phyloP scores from a whole-genome alignment of 35 echinoderm and acorn worm genomes.

The Ophioderma brevispina region DNA sequence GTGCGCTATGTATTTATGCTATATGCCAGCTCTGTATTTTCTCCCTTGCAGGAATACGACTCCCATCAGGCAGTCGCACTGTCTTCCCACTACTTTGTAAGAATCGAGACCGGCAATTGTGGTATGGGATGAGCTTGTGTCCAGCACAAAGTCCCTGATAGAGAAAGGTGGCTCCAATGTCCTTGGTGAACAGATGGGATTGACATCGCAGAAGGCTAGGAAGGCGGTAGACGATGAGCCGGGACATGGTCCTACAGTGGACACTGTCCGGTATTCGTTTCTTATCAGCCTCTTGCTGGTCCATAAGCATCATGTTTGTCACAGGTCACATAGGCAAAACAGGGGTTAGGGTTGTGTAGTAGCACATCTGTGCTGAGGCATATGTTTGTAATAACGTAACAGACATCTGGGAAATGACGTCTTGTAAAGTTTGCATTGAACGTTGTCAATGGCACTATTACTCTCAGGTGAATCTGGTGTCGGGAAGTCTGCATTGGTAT shows the following conservation, averaged over 20 bases:
- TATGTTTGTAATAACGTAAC: too few species aligned
- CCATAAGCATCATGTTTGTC: slow-evolving; percentile 90
- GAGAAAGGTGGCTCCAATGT: slow-evolving; percentile 92
- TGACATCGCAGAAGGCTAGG: slow-evolving; percentile 82
- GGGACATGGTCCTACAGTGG: slow-evolving; percentile 86
- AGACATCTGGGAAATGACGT: too few species aligned
- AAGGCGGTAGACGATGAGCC: slow-evolving; percentile 61
- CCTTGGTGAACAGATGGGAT: slow-evolving; percentile 93
- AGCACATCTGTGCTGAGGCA: too few species aligned
- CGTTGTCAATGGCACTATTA: too few species aligned
- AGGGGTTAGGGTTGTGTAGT: too few species aligned
- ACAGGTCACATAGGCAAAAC: slow-evolving; percentile 75
- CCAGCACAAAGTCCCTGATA: slow-evolving; percentile 97
- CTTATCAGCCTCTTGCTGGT: slow-evolving; percentile 74
- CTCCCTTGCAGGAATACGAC: slow-evolving; percentile 90
- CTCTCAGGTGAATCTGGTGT: slow-evolving; percentile 93
- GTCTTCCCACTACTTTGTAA: slow-evolving; percentile 99
- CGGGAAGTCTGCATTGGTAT: slow-evolving; percentile 88
- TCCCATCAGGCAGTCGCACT: slow-evolving; percentile 95
- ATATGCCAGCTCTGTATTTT: too few species aligned
- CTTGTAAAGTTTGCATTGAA: too few species aligned
- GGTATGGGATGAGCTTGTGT: slow-evolving; percentile 93
- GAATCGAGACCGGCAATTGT: slow-evolving; percentile 98
- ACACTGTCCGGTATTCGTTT: slow-evolving; percentile 91
- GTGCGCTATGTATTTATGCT: too few species aligned